Conservation (phyloP, 2,797 vertebrate genomes). For the Notamacropus eugenii region DNA sequence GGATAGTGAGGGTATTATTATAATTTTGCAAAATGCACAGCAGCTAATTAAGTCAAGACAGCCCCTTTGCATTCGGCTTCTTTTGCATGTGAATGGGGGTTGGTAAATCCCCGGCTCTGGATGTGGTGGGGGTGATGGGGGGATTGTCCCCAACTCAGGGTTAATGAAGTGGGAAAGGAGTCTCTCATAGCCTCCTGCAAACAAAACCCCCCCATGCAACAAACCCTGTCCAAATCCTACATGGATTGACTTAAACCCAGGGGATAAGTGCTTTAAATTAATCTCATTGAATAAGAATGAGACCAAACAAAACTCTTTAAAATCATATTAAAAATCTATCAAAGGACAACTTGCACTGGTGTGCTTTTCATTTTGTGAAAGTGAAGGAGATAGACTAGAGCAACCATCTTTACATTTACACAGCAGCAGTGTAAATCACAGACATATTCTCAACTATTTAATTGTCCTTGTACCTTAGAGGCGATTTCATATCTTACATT, state of each 20-base stretch:
- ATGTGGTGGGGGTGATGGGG: conserved; percentile 75
- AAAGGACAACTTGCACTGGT: conserved; percentile 92
- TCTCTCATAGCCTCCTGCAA: conserved; percentile 93
- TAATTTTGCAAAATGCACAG: conserved; percentile 88
- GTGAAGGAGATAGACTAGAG: conserved; percentile 74
- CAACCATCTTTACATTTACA: conserved; percentile 82
- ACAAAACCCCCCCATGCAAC: conserved; percentile 84
- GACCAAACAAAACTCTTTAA: conserved; percentile 94
- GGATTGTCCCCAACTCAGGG: conserved; percentile 93
- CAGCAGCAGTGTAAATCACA: conserved; percentile 85
- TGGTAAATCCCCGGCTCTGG: conserved; percentile 91
- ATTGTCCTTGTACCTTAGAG: conserved; percentile 84
- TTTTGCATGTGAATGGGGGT: conserved; percentile 97
- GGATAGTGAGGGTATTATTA: conserved; percentile 72
- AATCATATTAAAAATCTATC: conserved; percentile 98
- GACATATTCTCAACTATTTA: conserved; percentile 83
- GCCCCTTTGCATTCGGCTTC: conserved; percentile 83
- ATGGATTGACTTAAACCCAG: conserved; percentile 93
- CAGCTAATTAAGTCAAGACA: conserved; percentile 89
- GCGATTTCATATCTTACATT: conserved; percentile 80
- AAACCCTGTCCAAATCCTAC: conserved; percentile 88
- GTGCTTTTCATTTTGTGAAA: conserved; percentile 82
- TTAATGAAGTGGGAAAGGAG: conserved; percentile 99
- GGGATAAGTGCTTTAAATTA: conserved; percentile 99
- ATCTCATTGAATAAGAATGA: conserved; percentile 97